These are phyloP conservation scores for Anoura caudifer DNA, from an alignment of 2,113 vertebrate genomes.

Conservation along the genomic window DNA sequence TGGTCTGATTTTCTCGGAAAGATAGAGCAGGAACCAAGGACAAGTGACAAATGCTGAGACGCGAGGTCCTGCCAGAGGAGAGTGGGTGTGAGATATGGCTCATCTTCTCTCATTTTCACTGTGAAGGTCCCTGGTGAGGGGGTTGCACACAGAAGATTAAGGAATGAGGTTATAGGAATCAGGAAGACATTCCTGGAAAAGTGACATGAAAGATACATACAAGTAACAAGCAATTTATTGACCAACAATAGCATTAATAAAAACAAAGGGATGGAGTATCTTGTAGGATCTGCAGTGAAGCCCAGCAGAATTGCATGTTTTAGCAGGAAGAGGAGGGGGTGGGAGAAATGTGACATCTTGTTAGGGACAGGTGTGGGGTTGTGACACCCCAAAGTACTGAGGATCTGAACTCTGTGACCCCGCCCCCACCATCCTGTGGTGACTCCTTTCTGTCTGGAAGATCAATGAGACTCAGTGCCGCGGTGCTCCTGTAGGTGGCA, in stretches of 20 bases:
- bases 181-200: neutral
- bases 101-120: neutral
- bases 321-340: neutral
- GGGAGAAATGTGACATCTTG: neutral
- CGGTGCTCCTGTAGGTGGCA: too few species aligned
- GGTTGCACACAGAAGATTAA: neutral
- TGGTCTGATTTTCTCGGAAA: neutral
- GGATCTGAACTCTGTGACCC: neutral
- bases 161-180: neutral
- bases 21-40: neutral
- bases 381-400: neutral
- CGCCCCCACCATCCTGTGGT: too few species aligned
- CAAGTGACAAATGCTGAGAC: neutral
- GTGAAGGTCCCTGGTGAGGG: neutral
- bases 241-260: neutral
- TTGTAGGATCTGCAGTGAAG: neutral
- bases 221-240: too few species aligned
- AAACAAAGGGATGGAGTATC: neutral
- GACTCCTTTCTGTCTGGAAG: neutral
- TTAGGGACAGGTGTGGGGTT: neutral
- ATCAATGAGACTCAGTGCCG: fast-evolving
- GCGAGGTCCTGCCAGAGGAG: neutral
- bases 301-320: neutral
- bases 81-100: neutral
- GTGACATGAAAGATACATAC: fast-evolving